phyloP scores from a whole-genome alignment of 53 echinoderm and acorn worm species.

The Holothuria scabra region DNA sequence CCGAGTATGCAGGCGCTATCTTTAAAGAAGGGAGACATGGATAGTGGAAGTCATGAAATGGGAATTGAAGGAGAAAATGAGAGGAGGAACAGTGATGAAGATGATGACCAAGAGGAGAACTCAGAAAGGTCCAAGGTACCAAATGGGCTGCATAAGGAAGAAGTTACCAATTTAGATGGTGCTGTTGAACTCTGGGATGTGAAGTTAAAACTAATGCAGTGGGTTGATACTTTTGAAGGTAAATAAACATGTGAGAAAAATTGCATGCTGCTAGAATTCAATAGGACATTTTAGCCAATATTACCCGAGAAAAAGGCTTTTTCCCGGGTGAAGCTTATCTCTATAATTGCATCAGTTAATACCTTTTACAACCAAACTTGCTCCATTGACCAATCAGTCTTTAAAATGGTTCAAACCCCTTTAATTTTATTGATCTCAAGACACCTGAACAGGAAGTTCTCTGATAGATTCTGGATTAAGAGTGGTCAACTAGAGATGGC shows the following conservation, averaged over 20 bases:
- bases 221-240: constrained; percentile 2
- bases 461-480: too few relatives aligned
- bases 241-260: not conserved
- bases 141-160: not conserved
- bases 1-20: not conserved
- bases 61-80: not conserved
- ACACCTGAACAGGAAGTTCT: too few relatives aligned
- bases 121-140: not conserved
- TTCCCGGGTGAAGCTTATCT: too few relatives aligned
- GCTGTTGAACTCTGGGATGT: not conserved
- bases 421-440: too few relatives aligned
- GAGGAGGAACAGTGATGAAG: not conserved
- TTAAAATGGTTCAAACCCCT: too few relatives aligned
- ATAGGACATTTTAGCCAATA: too few relatives aligned
- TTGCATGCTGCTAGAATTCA: too few relatives aligned
- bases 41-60: not conserved
- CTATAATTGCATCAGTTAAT: too few relatives aligned
- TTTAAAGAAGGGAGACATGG: not conserved
- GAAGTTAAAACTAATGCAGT: not conserved
- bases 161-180: not conserved
- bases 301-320: too few relatives aligned
- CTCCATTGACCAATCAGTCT: too few relatives aligned
- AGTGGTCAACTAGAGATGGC: too few relatives aligned
- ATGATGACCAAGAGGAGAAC: not conserved
- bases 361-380: too few relatives aligned